Percentiles rank a stretch among this genome's conserved stretches.
phyloP scores from a whole-genome alignment of 1,140 invertebrate species.

The Stenopsyche tienmushanensis region DNA sequence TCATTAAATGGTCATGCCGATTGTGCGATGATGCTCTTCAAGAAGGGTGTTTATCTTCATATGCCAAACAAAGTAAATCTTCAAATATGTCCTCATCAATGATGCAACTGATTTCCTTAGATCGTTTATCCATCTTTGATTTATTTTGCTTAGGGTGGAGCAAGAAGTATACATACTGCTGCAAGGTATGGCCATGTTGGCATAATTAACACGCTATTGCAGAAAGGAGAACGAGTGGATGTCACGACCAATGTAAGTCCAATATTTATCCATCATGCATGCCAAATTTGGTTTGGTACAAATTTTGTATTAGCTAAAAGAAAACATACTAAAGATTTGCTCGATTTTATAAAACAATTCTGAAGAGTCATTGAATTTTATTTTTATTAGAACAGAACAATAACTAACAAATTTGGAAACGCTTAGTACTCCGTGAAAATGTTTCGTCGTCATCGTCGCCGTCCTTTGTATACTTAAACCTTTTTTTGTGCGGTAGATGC shows the following conservation, averaged over 20 bases:
- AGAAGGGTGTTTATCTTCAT: slow-evolving; percentile 97
- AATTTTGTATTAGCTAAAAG: background rate
- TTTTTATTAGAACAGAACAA: too few relatives aligned
- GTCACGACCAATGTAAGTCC: slow-evolving; percentile 85
- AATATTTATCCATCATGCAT: background rate
- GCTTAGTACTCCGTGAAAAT: too few relatives aligned
- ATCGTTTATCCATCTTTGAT: background rate
- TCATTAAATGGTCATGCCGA: slow-evolving; percentile 95
- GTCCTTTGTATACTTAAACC: too few relatives aligned
- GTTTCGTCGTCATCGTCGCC: too few relatives aligned
- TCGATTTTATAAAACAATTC: too few relatives aligned
- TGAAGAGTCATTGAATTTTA: slow-evolving; percentile 11
- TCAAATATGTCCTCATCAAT: background rate
- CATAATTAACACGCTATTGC: slow-evolving; percentile 93
- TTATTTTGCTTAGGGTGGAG: slow-evolving; percentile 66
- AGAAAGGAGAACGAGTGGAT: slow-evolving; percentile 95
- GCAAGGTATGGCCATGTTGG: slow-evolving; percentile 92
- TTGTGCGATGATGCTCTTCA: slow-evolving; percentile 97
- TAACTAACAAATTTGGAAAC: too few relatives aligned
- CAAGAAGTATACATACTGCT: slow-evolving; percentile 89
- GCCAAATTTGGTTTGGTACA: background rate
- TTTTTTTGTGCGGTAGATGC: too few relatives aligned
- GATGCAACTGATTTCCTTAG: background rate
- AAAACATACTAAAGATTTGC: background rate
- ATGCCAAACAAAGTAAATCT: slow-evolving; percentile 94